A percentile compares a stretch with the other conserved stretches of the same genome.
Evolutionary conservation across 2,888 invertebrate genomes (phyloP).

Genomic region (Sthenelais limicola): DNA sequence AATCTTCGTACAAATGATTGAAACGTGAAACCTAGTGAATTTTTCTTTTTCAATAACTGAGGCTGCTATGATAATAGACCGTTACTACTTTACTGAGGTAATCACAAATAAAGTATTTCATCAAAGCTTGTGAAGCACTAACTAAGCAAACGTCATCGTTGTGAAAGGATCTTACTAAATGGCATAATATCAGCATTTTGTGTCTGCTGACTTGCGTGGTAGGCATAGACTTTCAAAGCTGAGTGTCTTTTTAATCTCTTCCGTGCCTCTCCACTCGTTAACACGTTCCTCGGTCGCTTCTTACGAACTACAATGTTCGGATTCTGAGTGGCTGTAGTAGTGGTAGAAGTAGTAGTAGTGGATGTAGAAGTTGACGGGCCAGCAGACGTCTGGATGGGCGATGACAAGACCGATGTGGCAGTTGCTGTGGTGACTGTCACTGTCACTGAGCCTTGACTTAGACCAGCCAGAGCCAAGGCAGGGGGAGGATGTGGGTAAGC

Average conservation of each 20-base stretch:
- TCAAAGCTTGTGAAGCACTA: too few species aligned
- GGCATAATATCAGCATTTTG: conserved; percentile 56
- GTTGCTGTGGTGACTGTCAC: not conserved
- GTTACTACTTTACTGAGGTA: too few species aligned
- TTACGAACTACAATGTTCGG: conserved; percentile 48
- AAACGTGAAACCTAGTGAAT: too few species aligned
- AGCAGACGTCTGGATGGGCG: not conserved
- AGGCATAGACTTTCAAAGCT: conserved; percentile 59
- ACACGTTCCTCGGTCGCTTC: conserved; percentile 57
- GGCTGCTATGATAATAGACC: too few species aligned
- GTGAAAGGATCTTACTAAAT: conserved; percentile 46
- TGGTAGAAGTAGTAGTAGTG: not conserved
- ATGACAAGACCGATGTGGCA: not conserved
- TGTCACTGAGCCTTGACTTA: conserved; percentile 9
- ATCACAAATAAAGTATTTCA: too few species aligned
- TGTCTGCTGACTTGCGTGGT: conserved; percentile 57
- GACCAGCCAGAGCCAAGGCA: conserved; percentile 5
- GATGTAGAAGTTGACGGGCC: not conserved
- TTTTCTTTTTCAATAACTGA: too few species aligned
- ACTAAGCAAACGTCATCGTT: too few species aligned
- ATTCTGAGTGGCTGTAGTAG: conserved; percentile 52
- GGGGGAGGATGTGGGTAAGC: conserved; percentile 39
- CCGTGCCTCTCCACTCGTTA: conserved; percentile 61
- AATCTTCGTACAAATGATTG: too few species aligned
- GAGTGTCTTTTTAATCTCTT: conserved; percentile 63